Percentiles rank a stretch among this genome's conserved stretches.
phyloP scores from a whole-genome alignment of 2,797 vertebrate species.

The Rhinogobio ventralis region DNA sequence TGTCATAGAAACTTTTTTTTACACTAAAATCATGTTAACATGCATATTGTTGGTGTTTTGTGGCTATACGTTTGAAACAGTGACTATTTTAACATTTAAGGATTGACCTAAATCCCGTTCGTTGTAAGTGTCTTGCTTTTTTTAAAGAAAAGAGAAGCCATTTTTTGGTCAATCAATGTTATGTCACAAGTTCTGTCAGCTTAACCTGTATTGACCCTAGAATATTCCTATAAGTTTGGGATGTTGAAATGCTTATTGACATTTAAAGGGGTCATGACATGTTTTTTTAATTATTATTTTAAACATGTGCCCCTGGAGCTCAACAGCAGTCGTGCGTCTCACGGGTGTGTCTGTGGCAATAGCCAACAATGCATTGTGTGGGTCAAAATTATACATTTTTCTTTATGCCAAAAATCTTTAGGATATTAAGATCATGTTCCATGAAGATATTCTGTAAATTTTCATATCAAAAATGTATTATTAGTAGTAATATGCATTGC shows the following conservation, averaged over 20 bases:
- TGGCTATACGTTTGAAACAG: not conserved
- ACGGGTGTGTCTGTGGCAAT: too few relatives aligned
- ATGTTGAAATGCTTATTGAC: not conserved
- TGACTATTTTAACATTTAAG: not conserved
- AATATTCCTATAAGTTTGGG: not conserved
- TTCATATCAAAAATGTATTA: too few relatives aligned
- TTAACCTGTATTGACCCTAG: not conserved
- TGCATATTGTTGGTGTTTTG: not conserved
- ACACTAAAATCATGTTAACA: not conserved
- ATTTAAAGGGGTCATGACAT: not conserved
- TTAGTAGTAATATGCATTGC: too few relatives aligned
- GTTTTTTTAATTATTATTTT: too few relatives aligned
- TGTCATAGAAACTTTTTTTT: not conserved
- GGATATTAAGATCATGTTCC: too few relatives aligned
- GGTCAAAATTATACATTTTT: too few relatives aligned
- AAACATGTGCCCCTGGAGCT: too few relatives aligned
- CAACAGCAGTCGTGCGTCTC: too few relatives aligned
- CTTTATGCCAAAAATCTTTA: too few relatives aligned
- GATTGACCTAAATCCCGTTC: not conserved
- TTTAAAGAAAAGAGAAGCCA: not conserved
- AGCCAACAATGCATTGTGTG: too few relatives aligned
- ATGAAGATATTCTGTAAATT: too few relatives aligned
- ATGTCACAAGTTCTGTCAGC: not conserved
- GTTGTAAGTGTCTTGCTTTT: not conserved
- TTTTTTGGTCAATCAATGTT: not conserved